These are phyloP conservation scores for Dorcus hopei DNA, from an alignment of 2,888 invertebrate species.

Conservation along the genomic window DNA sequence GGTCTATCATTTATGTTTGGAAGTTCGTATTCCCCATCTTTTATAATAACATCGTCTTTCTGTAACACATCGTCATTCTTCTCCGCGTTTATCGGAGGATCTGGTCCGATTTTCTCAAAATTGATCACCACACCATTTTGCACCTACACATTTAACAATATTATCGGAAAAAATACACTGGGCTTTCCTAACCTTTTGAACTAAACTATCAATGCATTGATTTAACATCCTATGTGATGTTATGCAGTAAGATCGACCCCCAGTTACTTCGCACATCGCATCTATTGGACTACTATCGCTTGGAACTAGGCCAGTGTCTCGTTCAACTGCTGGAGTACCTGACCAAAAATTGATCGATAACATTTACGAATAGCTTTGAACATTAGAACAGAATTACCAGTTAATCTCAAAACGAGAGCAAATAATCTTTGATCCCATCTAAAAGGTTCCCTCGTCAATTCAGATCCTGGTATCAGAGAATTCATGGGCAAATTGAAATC, in stretches of 20 bases:
- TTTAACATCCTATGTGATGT: conserved; percentile 92
- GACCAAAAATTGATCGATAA: not conserved
- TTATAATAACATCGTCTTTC: conserved; percentile 49
- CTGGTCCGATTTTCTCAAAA: conserved; percentile 93
- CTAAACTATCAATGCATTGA: conserved; percentile 94
- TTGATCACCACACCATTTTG: conserved; percentile 97
- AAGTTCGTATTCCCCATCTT: conserved; percentile 18
- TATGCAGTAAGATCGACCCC: conserved; percentile 94
- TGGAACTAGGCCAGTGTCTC: conserved; percentile 85
- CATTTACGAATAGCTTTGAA: not conserved
- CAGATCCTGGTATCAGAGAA: conserved; percentile 91
- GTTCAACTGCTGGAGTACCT: conserved; percentile 84
- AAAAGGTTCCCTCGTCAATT: conserved; percentile 97
- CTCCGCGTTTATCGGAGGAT: conserved; percentile 65
- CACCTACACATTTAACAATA: conserved; percentile 45
- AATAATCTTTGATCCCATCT: conserved; percentile 99
- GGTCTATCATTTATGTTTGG: conserved; percentile 17
- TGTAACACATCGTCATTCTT: conserved; percentile 52
- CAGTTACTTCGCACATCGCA: conserved; percentile 98
- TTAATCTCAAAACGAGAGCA: conserved; percentile 86
- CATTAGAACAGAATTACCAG: conserved; percentile 46
- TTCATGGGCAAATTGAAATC: conserved; percentile 90
- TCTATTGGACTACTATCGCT: conserved; percentile 94
- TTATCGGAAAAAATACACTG: not conserved
- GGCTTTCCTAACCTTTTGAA: conserved; percentile 70